A percentile compares a stretch with the other conserved stretches of the same genome.
These are phyloP conservation scores for Emydocephalus ijimae DNA, from an alignment of 2,113 vertebrate genomes.

Conservation along the genomic window DNA sequence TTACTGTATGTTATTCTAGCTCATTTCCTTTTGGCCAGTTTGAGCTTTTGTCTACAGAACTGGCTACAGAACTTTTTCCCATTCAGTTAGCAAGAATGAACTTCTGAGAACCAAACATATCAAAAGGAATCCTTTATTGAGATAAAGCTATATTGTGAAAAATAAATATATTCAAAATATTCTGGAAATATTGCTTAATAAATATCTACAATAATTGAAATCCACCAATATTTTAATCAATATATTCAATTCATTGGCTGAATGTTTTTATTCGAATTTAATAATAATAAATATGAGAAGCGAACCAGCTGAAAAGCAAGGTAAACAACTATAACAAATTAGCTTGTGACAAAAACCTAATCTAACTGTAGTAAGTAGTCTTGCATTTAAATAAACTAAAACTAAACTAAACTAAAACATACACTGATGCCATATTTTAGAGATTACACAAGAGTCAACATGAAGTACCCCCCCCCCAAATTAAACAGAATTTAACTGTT, in stretches of 20 bases:
- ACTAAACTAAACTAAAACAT: not conserved
- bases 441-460: not conserved
- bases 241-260: conserved; percentile 21
- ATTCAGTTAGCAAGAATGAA: no score
- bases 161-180: conserved; percentile 15
- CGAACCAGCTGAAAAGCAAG: not conserved
- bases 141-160: not conserved
- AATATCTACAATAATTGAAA: conserved; percentile 46
- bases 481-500: not conserved
- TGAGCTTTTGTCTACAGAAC: not conserved
- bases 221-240: conserved; percentile 12
- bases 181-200: conserved; percentile 17
- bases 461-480: not conserved
- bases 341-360: not conserved
- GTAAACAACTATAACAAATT: not conserved
- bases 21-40: not conserved
- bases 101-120: no score
- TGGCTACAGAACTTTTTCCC: no score
- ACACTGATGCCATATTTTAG: not conserved
- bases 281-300: not conserved
- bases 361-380: not conserved
- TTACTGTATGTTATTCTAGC: not conserved
- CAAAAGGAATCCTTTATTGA: no score
- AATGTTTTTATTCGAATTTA: not conserved
- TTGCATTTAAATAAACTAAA: not conserved